Base-by-base conservation (phyloP, 2,888 invertebrate genomes). In the Siphonodentalium dalli region DNA sequence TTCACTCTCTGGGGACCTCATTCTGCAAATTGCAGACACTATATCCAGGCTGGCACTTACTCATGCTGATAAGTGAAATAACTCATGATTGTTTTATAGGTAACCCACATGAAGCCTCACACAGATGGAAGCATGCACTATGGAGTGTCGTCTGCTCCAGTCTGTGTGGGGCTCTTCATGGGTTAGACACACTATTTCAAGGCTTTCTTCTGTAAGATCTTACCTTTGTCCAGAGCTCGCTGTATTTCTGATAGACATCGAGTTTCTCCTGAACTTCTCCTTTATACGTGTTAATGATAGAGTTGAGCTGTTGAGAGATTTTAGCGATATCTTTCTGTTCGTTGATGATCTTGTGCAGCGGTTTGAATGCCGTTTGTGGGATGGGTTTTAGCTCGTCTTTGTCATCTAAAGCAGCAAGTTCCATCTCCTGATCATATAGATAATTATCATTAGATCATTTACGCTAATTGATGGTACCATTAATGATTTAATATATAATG, bases 271-370 rank as follows among this genome's bases (percentile, higher is more conserved):
- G 87, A 45, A 94, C 85, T 79, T 94, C 93, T 88, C 90, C 75
- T 37, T 80, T 81, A 67, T 74, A 72, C 49, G 75, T 74, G 51
- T 71, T 73, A 57, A 81, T 73, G 56, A 79, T 79, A 29, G 76
- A 75, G 63, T 76, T 77, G 28, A 82, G 75, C 57, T 80, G 80
- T 48, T 80, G 74, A 21, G 79, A 75, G 33, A 79, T 77, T 83
- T 95, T 95, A 11, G 90, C 86, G 35, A 96, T 89, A 81, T 96
- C 96, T 77, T 96, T 96, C 78, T 95, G 95, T 76, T 96, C 84
- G 42, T 79, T 78, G 54, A 85, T 81, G 40, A 80, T 72, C 54
- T 79, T 80, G 68, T 79, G 74, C 26, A 82, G 68, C 0, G 81
- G 79, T 61, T 81, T 82, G 37, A 74, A 71, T 44, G 73, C 69